These are phyloP conservation scores for Calephelis virginiensis DNA, from an alignment of 1,140 invertebrate genomes.

Conservation along the genomic window DNA sequence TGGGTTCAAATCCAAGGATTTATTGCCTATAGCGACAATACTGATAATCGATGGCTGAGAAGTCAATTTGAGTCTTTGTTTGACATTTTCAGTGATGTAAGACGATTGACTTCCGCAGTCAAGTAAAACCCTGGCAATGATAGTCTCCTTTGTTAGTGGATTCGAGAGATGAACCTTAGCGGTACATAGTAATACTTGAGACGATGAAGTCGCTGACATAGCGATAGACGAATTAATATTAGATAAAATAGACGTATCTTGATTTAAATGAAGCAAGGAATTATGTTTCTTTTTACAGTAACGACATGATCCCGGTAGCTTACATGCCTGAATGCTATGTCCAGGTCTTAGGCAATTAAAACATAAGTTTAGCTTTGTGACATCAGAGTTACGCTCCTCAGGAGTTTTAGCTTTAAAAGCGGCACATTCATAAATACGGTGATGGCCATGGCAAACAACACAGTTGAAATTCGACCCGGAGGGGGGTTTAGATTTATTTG, in stretches of 20 bases:
- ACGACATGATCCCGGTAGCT: constrained; percentile 4
- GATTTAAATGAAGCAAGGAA: not conserved
- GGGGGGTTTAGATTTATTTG: not conserved
- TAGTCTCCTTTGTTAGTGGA: constrained; percentile 11
- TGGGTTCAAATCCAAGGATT: constrained; percentile 5
- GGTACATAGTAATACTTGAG: constrained; percentile 3
- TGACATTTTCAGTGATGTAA: not conserved
- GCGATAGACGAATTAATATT: not conserved
- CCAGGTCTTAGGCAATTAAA: constrained; percentile 21
- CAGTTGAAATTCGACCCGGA: not conserved
- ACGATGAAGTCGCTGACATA: not conserved
- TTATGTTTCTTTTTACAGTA: constrained; percentile 10
- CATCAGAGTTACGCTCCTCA: not conserved
- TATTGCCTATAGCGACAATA: constrained; percentile 19
- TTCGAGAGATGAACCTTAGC: constrained; percentile 1
- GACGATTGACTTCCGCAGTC: constrained; percentile 12
- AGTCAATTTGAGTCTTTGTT: constrained; percentile 1
- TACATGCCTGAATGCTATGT: constrained; percentile 5
- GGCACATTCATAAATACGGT: constrained; percentile 21
- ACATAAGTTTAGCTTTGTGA: constrained; percentile 11
- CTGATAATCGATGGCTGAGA: constrained; percentile 15
- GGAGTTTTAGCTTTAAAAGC: constrained; percentile 5
- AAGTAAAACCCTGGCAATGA: not conserved
- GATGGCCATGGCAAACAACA: constrained; percentile 7
- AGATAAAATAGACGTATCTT: not conserved